Conservation (phyloP, 2,797 vertebrate species). For the Poecilia picta region DNA sequence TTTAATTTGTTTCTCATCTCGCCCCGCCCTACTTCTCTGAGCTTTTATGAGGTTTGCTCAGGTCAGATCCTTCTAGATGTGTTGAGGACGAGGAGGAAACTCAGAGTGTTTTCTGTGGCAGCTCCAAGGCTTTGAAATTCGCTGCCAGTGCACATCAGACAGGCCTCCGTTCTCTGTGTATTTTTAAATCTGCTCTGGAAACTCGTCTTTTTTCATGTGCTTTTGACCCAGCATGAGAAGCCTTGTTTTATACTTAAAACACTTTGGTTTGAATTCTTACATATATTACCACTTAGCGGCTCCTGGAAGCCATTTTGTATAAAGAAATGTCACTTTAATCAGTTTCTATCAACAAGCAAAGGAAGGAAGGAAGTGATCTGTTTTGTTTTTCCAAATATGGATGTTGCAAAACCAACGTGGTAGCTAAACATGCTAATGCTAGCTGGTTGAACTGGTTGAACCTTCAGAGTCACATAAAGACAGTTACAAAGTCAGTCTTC, state of each 20-base stretch:
- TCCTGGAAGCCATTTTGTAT: not conserved
- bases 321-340: not conserved
- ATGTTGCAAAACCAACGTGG: not conserved
- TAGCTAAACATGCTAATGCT: not conserved
- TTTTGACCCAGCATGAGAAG: not conserved
- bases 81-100: not conserved
- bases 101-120: not conserved
- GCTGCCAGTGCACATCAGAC: not conserved
- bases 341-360: not conserved
- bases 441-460: not conserved
- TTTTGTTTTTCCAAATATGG: not conserved
- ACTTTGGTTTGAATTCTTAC: not conserved
- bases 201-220: not conserved
- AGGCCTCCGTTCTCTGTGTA: not conserved
- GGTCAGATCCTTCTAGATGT: not conserved
- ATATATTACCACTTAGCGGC: not conserved
- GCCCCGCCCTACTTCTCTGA: not conserved
- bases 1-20: not conserved
- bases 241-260: not conserved
- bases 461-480: too few relatives aligned
- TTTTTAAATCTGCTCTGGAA: constrained; percentile 3
- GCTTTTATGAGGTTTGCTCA: not conserved
- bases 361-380: not conserved
- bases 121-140: not conserved
- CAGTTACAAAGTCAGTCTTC: too few relatives aligned